Evolutionary conservation across 2,888 invertebrate genomes (phyloP).

Genomic region (Nowickia ferox): DNA sequence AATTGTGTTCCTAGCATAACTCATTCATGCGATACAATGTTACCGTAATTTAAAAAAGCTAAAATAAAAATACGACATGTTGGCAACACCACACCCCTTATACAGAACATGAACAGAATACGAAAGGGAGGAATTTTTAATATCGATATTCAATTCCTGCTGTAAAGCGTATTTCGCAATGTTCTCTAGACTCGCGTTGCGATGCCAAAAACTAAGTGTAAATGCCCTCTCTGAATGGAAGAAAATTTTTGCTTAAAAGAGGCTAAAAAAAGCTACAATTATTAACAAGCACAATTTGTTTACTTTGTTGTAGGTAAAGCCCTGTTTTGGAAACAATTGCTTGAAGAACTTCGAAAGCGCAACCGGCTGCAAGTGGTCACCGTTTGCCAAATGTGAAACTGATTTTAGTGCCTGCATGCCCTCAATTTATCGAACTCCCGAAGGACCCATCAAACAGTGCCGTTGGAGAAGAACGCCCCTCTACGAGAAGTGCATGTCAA

Average conservation of each 20-base stretch:
- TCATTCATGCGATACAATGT: too few species aligned
- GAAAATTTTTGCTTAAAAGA: neutral
- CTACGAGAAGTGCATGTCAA: conserved; percentile 79
- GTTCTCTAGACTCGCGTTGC: too few species aligned
- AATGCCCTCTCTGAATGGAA: too few species aligned
- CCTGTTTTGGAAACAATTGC: conserved; percentile 77
- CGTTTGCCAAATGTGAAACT: conserved; percentile 79
- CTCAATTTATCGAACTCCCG: conserved; percentile 73
- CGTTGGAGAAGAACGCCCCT: conserved; percentile 81
- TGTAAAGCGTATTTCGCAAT: too few species aligned
- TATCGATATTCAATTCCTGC: too few species aligned
- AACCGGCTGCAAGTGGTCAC: conserved; percentile 80
- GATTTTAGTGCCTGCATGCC: conserved; percentile 81
- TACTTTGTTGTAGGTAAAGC: conserved; percentile 74
- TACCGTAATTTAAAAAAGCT: too few species aligned
- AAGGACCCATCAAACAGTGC: conserved; percentile 78
- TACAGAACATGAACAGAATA: too few species aligned
- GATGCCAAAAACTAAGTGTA: too few species aligned
- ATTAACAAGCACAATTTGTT: neutral
- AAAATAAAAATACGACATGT: too few species aligned
- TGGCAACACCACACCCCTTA: too few species aligned
- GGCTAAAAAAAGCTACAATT: neutral
- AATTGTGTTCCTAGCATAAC: too few species aligned
- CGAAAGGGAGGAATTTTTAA: too few species aligned
- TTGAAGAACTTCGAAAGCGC: conserved; percentile 70